Evolutionary conservation across 30 jellyfish, hydroid and myxozoan species (phyloP), one percentile per base, ranked within the genome.

Genomic region (Chironex yamaguchii): DNA sequence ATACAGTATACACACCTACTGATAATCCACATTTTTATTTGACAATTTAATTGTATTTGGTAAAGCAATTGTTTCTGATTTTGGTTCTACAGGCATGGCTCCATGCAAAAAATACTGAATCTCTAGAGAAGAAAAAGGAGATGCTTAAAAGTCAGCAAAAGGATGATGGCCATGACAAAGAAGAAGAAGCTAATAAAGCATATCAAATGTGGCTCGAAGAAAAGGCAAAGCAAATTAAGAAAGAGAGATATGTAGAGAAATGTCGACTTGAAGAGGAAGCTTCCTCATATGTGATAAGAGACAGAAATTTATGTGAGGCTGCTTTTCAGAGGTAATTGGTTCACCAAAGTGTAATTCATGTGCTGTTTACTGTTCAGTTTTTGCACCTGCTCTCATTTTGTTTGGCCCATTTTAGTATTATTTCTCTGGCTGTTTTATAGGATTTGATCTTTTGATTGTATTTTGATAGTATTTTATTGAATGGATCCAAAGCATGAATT

Each of bases 231-330:
- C 96, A 85, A 36, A 78, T 36, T 82, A 88, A 89, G 65, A 90
- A 83, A 23, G 97, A 94, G 86, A 84, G 34, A 22, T 62, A 54
- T 27, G 4, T 89, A 71, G 96, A 89, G 30, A 77, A 52, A 67
- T 24, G 52, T 26, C 78, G 86, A 62, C 76, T 88, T 23, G 97
- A 82, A 34, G 99, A 94, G 9, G 97, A 94, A 48, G 99, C 97
- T 4, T 76, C 96, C 3, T 52, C 90, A 12, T 94, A 66, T 62
- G 91, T 88, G 0, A 89, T 88, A 14, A 83, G 97, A 68, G 97
- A 94, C 75, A 63, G 96, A 75, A 87, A 79, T 28, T 63, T 79
- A 12, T 94, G 99, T 67, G 97, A 94, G 20, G 96, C 89, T 81
- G 97, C 99, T 0, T 94, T 88, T 48, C 83, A 85, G 32, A 84